Base-by-base conservation (phyloP, 2,888 invertebrate genomes). In the Drosophila anomalata region DNA sequence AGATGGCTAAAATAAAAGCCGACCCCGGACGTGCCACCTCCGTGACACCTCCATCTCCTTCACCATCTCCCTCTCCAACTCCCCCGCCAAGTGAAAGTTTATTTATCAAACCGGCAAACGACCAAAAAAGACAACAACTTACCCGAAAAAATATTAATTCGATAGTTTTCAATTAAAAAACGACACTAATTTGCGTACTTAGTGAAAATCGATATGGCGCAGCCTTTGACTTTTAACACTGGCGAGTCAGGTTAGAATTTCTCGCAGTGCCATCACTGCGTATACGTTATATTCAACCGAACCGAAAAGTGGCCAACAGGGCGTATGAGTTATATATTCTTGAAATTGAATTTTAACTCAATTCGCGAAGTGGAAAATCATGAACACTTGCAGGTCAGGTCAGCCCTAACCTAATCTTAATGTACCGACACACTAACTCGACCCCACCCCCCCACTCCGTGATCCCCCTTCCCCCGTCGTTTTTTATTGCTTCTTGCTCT, bases 361-460 rank as follows among this genome's bases (percentile, higher is more conserved):
- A 5, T 54, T 22, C 8, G 2, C 9, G 5, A 41, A 11, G 5
- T 8, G 14, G 17, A 31, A 31, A 58, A 22, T 11, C 33, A 17
- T 39, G 14, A 33, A 29, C 42, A 57, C 47, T 56, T 33, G 26
- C 57, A 36, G 56, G n/a, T 29, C 50, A 57, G 73, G 62, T 70
- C 82, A 87, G 81, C 81, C 78, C 79, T 87, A 87, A 87, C 85
- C 87, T 78, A 81, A 87, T 73, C 70, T 62, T 77, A 62, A 78
- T 63, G 58, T 82, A 75, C 60, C 81, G 78, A 78, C 84, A 67
- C 36, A 70, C 63, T 62, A 62, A 62, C 54, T 72, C n/a, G 62
- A 31, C 29, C 36, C 52, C 29, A 41, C 11, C 42, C 29, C 36
- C 47, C 29, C 41, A n/a, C 50, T 11, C 26, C 29, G 11, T 33